phyloP scores from a whole-genome alignment of 2,888 invertebrate genomes.

The Tipula confusa region DNA sequence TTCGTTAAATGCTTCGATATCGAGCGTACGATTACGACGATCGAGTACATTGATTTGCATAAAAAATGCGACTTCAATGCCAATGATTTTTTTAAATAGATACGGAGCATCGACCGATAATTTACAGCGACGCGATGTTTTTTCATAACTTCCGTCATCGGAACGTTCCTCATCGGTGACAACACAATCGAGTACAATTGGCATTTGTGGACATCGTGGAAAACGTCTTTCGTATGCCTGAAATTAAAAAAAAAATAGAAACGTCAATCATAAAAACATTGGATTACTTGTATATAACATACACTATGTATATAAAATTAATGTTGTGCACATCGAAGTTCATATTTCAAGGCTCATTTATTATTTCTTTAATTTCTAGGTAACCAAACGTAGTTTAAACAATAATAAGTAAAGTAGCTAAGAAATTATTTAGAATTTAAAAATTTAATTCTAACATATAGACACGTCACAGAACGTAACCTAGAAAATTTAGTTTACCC shows the following conservation, averaged over 20 bases:
- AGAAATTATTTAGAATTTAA: background rate
- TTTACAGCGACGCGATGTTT: conserved; percentile 80
- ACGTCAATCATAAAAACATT: conserved; percentile 34
- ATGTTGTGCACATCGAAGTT: background rate
- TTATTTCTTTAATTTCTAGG: background rate
- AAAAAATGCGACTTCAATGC: conserved; percentile 87
- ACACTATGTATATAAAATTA: background rate
- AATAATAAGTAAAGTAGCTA: no score
- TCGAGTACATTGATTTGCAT: conserved; percentile 86
- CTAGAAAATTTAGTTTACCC: background rate
- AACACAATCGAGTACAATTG: conserved; percentile 85
- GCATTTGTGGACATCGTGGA: conserved; percentile 90
- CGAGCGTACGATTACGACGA: conserved; percentile 68
- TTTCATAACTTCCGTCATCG: conserved; percentile 70
- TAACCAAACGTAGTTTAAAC: background rate
- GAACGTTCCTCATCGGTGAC: conserved; percentile 71
- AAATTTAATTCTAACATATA: no score
- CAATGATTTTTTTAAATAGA: conserved; percentile 88
- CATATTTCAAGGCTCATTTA: background rate
- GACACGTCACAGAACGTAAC: background rate
- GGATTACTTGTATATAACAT: conserved; percentile 35
- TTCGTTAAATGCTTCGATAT: conserved; percentile 90
- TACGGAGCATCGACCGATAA: conserved; percentile 92
- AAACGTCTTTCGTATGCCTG: conserved; percentile 93
- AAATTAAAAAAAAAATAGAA: conserved; percentile 38